Conservation (phyloP, 2,113 vertebrate species). For the Leptodactylus fuscus region DNA sequence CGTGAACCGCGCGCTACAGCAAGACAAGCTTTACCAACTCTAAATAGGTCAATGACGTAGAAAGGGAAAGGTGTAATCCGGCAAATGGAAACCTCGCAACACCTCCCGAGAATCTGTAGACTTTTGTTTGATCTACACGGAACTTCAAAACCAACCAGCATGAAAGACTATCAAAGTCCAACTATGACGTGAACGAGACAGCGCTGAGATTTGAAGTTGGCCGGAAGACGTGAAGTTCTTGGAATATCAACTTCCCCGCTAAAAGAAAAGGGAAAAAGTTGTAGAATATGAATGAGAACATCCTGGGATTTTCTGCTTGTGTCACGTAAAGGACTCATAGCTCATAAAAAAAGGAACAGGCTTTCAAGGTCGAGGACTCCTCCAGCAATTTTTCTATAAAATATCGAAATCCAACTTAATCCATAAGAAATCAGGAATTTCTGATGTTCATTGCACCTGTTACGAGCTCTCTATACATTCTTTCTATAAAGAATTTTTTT, state of each 20-base stretch:
- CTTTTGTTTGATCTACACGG: slow-evolving; percentile 25
- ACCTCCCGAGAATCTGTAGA: neutral
- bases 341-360: slow-evolving; percentile 17
- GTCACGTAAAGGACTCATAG: neutral
- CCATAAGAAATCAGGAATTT: slow-evolving; percentile 54
- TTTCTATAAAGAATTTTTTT: neutral
- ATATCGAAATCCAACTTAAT: slow-evolving; percentile 12
- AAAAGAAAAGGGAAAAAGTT: neutral
- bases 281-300: neutral
- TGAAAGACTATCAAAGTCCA: slow-evolving; percentile 27
- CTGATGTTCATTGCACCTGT: slow-evolving; percentile 37
- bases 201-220: neutral
- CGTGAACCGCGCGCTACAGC: slow-evolving; percentile 13
- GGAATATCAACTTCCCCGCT: neutral
- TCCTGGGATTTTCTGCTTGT: neutral
- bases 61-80: slow-evolving; percentile 18
- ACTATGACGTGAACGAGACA: neutral
- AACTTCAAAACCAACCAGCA: slow-evolving; percentile 15
- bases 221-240: neutral
- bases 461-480: slow-evolving; percentile 1
- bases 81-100: neutral
- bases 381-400: neutral
- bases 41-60: slow-evolving; percentile 50
- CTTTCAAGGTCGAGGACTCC: neutral
- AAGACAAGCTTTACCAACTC: slow-evolving; percentile 35